Percentiles rank a stretch among this genome's conserved stretches.
These are phyloP conservation scores for Pristionchus fissidentatus DNA, from an alignment of 2,888 invertebrate genomes.

Conservation along the genomic window DNA sequence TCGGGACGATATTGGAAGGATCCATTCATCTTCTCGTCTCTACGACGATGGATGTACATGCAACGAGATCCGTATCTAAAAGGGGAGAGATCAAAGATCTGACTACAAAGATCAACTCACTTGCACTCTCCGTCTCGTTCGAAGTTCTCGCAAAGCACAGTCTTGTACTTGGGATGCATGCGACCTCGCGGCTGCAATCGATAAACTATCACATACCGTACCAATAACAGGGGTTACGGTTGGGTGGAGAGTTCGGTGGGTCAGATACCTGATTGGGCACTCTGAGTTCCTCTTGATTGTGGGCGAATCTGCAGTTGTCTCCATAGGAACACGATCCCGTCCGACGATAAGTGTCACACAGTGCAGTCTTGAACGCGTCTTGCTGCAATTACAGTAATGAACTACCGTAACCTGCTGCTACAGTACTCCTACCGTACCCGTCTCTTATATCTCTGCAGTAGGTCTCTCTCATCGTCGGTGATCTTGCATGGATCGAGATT, in stretches of 20 bases:
- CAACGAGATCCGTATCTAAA: conserved; percentile 44
- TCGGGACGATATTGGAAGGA: not conserved
- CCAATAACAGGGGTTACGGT: not conserved
- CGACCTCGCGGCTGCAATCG: conserved; percentile 61
- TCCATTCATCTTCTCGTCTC: not conserved
- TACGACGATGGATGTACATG: conserved; percentile 47
- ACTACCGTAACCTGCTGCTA: not conserved
- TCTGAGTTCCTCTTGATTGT: conserved; percentile 60
- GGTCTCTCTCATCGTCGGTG: conserved; percentile 60
- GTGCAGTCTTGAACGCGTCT: conserved; percentile 65
- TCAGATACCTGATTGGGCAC: conserved; percentile 55
- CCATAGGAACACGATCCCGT: conserved; percentile 59
- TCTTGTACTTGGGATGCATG: conserved; percentile 67
- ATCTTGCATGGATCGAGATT: conserved; percentile 46
- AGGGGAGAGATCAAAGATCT: conserved; percentile 22
- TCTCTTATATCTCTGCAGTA: conserved; percentile 56
- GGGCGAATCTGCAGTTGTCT: conserved; percentile 61
- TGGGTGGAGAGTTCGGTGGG: not conserved
- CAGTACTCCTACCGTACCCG: conserved; percentile 51
- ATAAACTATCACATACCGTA: not conserved
- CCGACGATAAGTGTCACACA: conserved; percentile 61
- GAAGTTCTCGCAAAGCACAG: conserved; percentile 65
- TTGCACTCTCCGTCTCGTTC: conserved; percentile 47
- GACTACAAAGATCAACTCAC: conserved; percentile 12
- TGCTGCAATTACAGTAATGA: conserved; percentile 49